A percentile compares a stretch with the other conserved stretches of the same genome.
Evolutionary conservation across 2,797 vertebrate species (phyloP).

Genomic region (Stomatorhinus walkeri): DNA sequence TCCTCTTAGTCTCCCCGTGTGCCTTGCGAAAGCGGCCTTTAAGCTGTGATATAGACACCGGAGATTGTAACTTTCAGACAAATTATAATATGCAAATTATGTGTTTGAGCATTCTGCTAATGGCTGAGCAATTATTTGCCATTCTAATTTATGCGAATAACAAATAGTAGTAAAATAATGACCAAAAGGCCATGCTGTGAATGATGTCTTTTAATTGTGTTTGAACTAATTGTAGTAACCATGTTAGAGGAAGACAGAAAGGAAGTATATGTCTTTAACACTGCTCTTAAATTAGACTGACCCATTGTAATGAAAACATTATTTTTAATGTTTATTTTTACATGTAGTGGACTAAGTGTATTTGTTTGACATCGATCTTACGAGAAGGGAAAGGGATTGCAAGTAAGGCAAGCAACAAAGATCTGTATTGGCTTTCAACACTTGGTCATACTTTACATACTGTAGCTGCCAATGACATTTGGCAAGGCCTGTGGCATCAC

Average conservation of each 20-base stretch:
- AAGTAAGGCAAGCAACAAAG: background rate
- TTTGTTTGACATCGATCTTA: background rate
- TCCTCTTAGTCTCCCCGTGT: background rate
- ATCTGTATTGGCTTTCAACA: background rate
- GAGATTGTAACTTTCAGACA: background rate
- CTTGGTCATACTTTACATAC: background rate
- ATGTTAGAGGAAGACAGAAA: background rate
- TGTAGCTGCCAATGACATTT: background rate
- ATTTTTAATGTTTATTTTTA: background rate
- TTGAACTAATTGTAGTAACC: background rate
- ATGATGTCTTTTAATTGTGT: conserved; percentile 26
- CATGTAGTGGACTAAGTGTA: background rate
- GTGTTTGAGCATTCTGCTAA: background rate
- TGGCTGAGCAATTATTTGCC: background rate
- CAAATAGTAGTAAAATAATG: conserved; percentile 50
- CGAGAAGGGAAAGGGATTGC: background rate
- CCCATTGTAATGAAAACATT: background rate
- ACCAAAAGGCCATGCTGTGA: conserved; percentile 27
- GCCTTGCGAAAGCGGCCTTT: background rate
- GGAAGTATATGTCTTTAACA: background rate
- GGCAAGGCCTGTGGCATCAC: background rate
- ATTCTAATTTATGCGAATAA: conserved; percentile 52
- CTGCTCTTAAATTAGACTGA: conserved; percentile 2
- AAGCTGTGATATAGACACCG: background rate
- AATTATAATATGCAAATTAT: background rate